Conservation (phyloP, 2,888 invertebrate genomes). For the Pachydiplax longipennis region DNA sequence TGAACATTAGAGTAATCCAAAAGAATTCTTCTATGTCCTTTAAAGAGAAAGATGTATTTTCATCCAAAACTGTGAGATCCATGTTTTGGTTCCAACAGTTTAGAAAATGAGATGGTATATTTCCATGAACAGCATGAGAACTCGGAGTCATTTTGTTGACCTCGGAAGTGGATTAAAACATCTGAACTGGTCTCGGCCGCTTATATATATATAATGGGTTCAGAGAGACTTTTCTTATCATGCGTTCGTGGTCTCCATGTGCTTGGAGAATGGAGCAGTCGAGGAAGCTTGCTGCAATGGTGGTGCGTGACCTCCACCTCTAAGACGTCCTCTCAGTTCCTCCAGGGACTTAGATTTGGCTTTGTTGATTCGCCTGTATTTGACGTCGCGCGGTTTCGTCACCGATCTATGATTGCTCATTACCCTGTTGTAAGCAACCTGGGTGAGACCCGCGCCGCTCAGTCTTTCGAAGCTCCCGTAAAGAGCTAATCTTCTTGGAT, state of each 20-base stretch:
- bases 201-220: background rate
- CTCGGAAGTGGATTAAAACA: no score
- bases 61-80: no score
- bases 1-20: no score
- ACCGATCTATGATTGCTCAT: slow-evolving; percentile 91
- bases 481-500: slow-evolving; percentile 56
- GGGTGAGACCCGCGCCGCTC: slow-evolving; percentile 50
- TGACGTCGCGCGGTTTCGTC: slow-evolving; percentile 89
- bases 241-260: slow-evolving; percentile 17
- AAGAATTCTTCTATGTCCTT: no score
- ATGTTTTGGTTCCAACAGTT: no score
- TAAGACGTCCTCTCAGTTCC: slow-evolving; percentile 80
- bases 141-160: no score
- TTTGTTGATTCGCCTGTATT: slow-evolving; percentile 89
- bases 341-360: slow-evolving; percentile 89
- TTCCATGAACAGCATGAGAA: no score
- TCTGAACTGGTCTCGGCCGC: background rate
- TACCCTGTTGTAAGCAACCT: slow-evolving; percentile 76
- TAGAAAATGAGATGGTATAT: no score
- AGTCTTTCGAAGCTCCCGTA: slow-evolving; percentile 62
- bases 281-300: slow-evolving; percentile 9
- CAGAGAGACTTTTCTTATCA: background rate
- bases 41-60: no score
- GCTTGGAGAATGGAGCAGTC: slow-evolving; percentile 10
- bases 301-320: slow-evolving; percentile 55